Conservation (phyloP, 1,140 invertebrate genomes). For the Habropoda laboriosa region DNA sequence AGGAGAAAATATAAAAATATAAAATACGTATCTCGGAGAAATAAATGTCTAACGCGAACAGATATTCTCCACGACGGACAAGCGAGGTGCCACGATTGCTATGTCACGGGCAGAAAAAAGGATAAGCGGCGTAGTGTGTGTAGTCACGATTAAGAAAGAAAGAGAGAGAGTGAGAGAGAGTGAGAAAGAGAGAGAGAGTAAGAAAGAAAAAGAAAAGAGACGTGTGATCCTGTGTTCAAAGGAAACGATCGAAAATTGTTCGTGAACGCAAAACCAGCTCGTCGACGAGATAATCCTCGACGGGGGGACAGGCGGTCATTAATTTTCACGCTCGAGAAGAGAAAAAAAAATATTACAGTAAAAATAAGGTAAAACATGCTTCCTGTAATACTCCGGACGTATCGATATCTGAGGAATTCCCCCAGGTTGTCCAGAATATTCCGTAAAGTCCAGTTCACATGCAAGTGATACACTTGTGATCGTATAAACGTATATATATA, state of each 20-base stretch:
- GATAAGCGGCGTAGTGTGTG: slow-evolving; percentile 46
- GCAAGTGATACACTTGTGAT: slow-evolving; percentile 49
- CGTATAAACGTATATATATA: slow-evolving; percentile 47
- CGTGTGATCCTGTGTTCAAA: slow-evolving; percentile 79
- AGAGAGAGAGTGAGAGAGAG: slow-evolving; percentile 57
- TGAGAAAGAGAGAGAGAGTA: slow-evolving; percentile 65
- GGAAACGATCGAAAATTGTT: slow-evolving; percentile 67
- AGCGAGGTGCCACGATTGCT: slow-evolving; percentile 42
- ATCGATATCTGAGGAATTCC: too few species aligned
- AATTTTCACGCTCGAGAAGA: slow-evolving; percentile 19
- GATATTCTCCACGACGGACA: slow-evolving; percentile 12
- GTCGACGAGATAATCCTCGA: slow-evolving; percentile 11
- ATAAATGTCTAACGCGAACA: slow-evolving; percentile 13
- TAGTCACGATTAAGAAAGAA: slow-evolving; percentile 44
- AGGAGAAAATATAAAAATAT: too few species aligned
- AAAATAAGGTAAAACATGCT: too few species aligned
- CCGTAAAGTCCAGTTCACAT: slow-evolving; percentile 38
- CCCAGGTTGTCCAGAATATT: slow-evolving; percentile 30
- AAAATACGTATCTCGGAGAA: too few species aligned
- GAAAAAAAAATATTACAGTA: too few species aligned
- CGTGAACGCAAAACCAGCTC: slow-evolving; percentile 56
- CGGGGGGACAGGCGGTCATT: slow-evolving; percentile 15
- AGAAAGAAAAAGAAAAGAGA: slow-evolving; percentile 63
- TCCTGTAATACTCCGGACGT: too few species aligned
- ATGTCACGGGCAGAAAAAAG: too few species aligned